These are phyloP conservation scores for Physeter macrocephalus DNA, from an alignment of 2,113 vertebrate genomes.

Conservation along the genomic window DNA sequence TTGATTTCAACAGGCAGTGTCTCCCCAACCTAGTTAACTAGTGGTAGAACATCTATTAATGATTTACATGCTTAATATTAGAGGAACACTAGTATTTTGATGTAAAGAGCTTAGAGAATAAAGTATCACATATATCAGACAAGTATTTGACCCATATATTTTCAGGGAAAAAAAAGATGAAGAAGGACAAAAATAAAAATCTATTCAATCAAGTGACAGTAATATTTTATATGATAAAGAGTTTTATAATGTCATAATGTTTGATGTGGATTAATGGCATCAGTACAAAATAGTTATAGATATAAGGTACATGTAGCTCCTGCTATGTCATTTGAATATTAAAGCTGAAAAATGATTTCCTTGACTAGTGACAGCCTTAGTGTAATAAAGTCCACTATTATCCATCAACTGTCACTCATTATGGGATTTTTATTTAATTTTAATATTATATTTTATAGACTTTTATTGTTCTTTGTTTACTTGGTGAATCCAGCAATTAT, in stretches of 20 bases:
- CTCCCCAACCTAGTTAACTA: background rate
- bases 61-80: background rate
- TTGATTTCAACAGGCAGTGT: background rate
- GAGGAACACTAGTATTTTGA: background rate
- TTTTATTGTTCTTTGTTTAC: constrained; percentile 70
- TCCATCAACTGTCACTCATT: constrained; percentile 58
- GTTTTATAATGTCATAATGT: constrained; percentile 26
- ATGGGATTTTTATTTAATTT: constrained; percentile 76
- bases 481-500: constrained; percentile 68
- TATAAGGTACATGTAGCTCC: background rate
- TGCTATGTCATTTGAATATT: constrained; percentile 55
- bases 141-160: background rate
- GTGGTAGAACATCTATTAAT: background rate
- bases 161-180: background rate
- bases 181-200: constrained; percentile 47
- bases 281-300: constrained; percentile 47
- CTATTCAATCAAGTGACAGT: constrained; percentile 5
- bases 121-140: too few relatives aligned
- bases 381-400: constrained; percentile 58
- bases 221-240: background rate
- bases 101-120: background rate
- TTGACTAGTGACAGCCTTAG: constrained; percentile 21
- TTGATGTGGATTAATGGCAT: constrained; percentile 27
- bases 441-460: constrained; percentile 62
- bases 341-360: constrained; percentile 71